Conservation (phyloP, 2,888 invertebrate species). For the Caenorhabditis angaria region DNA sequence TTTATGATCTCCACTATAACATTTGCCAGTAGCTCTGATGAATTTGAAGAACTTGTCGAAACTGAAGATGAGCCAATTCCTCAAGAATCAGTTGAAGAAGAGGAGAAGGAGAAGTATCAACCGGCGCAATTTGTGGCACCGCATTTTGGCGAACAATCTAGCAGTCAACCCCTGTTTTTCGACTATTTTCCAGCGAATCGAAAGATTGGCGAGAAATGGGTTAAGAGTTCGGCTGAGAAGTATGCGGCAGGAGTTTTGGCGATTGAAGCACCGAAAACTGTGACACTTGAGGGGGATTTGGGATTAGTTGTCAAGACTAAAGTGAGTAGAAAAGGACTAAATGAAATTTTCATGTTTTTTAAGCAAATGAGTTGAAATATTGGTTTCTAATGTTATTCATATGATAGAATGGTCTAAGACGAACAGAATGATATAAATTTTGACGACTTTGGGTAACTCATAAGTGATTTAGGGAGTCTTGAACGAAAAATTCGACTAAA, state of each 20-base stretch:
- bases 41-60: conserved; percentile 4
- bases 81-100: neutral
- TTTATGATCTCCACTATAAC: conserved; percentile 8
- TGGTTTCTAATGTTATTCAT: too few species aligned
- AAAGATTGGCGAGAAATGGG: conserved; percentile 83
- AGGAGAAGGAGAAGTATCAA: conserved; percentile 17
- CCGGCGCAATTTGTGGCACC: conserved; percentile 32
- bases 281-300: conserved; percentile 84
- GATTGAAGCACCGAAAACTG: conserved; percentile 82
- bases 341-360: conserved; percentile 8
- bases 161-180: conserved; percentile 41
- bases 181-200: conserved; percentile 49
- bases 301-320: conserved; percentile 89
- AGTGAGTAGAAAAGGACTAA: conserved; percentile 73
- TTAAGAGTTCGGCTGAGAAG: conserved; percentile 89
- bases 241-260: conserved; percentile 80
- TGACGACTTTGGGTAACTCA: neutral
- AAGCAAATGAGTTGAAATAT: neutral
- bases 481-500: neutral
- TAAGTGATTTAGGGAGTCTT: too few species aligned
- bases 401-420: too few species aligned
- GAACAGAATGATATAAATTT: too few species aligned
- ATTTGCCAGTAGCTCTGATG: conserved; percentile 14
- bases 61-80: neutral
- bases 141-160: conserved; percentile 11